Evolutionary conservation across 2,888 invertebrate genomes (phyloP).

Genomic region (Drosophila ustulata): DNA sequence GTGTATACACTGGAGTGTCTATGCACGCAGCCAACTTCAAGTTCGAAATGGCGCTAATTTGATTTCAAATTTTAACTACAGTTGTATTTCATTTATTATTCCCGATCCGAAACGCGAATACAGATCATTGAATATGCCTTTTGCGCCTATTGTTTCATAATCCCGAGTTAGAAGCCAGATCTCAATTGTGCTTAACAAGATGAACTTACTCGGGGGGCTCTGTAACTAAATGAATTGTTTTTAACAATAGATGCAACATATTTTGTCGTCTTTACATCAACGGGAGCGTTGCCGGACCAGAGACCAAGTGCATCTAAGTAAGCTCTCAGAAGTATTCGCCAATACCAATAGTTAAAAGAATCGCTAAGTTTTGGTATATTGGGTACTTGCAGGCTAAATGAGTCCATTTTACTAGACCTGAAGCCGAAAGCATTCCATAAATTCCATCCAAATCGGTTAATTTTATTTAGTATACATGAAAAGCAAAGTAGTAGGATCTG

Average conservation of each 20-base stretch:
- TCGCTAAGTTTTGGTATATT: constrained; percentile 22
- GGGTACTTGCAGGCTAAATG: background rate
- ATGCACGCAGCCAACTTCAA: constrained; percentile 29
- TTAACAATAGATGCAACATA: background rate
- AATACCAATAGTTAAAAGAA: constrained; percentile 19
- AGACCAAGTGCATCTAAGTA: constrained; percentile 28
- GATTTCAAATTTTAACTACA: background rate
- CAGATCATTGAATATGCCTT: constrained; percentile 11
- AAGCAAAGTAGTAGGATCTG: background rate
- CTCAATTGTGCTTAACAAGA: constrained; percentile 31
- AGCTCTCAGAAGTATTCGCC: constrained; percentile 19
- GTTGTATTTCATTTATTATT: background rate
- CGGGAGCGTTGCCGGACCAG: constrained; percentile 21
- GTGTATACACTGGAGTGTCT: background rate
- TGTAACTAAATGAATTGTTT: background rate
- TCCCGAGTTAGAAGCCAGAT: constrained; percentile 14
- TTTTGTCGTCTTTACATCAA: background rate
- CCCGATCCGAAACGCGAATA: constrained; percentile 2
- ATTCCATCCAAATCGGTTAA: background rate
- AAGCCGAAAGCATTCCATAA: background rate
- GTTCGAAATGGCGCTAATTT: constrained; percentile 15
- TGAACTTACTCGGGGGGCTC: constrained; percentile 24
- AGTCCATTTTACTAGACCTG: background rate
- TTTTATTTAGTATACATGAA: background rate
- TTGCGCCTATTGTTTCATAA: constrained; percentile 13